Conservation (phyloP, 2,113 vertebrate species). For the Bubo scandiacus region DNA sequence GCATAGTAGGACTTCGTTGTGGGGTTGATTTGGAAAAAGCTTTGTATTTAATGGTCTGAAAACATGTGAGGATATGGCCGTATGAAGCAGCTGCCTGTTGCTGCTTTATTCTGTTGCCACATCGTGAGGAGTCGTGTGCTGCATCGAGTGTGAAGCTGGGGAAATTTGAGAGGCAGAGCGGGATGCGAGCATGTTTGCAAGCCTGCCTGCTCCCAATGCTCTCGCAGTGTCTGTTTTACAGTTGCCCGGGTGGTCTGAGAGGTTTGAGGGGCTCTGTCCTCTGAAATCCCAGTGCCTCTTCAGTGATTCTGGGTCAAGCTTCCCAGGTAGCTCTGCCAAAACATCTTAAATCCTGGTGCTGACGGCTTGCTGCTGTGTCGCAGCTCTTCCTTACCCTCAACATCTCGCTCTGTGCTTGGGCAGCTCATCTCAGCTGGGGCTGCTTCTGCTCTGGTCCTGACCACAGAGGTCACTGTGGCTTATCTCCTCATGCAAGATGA, state of each 20-base stretch:
- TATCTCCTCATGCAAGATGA: accelerated
- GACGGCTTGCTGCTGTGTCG: not conserved
- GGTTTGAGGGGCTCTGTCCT: not conserved
- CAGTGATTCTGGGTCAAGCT: not conserved
- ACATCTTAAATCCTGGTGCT: not conserved
- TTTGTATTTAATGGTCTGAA: not conserved
- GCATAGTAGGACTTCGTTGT: not conserved
- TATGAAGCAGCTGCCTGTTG: not conserved
- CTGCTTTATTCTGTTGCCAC: not conserved
- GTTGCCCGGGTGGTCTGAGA: not conserved
- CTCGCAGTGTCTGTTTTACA: not conserved
- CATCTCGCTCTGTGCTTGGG: accelerated
- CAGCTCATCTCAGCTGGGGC: not conserved
- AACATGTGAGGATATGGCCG: accelerated
- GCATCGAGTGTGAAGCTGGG: not conserved
- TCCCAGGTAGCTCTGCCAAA: not conserved
- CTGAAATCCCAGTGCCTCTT: not conserved
- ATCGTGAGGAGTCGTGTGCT: accelerated
- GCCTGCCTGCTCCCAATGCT: not conserved
- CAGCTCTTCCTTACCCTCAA: not conserved
- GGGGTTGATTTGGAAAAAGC: not conserved
- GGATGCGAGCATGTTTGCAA: accelerated
- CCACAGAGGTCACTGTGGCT: accelerated
- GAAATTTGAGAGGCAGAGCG: not conserved
- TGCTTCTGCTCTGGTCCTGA: not conserved